Evolutionary conservation across 1,140 invertebrate species (phyloP).

Genomic region (Paraescarpia echinospica): DNA sequence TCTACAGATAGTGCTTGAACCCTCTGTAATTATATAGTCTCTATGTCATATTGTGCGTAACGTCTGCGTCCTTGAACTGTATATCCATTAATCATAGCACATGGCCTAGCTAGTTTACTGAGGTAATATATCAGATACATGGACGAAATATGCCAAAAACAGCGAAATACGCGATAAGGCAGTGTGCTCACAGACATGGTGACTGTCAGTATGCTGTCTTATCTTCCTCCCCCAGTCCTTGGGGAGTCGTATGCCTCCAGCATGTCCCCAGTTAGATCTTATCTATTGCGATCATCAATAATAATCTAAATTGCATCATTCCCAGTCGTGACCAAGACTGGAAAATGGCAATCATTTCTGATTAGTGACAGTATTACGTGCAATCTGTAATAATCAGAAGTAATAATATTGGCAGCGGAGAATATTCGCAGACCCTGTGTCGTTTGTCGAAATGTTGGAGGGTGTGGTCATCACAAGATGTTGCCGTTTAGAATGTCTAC

Average conservation of each 20-base stretch:
- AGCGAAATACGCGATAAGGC: background rate
- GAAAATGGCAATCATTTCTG: background rate
- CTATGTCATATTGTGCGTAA: background rate
- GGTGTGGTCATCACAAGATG: background rate
- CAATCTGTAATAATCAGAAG: background rate
- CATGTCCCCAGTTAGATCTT: background rate
- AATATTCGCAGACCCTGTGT: background rate
- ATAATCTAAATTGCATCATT: background rate
- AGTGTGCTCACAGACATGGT: background rate
- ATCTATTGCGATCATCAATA: background rate
- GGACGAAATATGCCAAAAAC: background rate
- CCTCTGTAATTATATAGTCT: background rate
- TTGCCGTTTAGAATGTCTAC: background rate
- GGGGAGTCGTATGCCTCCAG: background rate
- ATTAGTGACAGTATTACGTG: background rate
- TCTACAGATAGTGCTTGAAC: too few relatives aligned
- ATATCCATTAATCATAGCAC: background rate
- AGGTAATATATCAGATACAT: background rate
- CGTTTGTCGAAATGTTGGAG: background rate
- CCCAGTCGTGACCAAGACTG: background rate
- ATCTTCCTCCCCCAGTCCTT: background rate
- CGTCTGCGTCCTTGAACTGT: background rate
- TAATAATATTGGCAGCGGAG: background rate
- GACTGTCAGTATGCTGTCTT: background rate
- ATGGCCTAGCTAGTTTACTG: background rate